These are phyloP conservation scores for Anolis carolinensis DNA, from an alignment of 2,113 vertebrate species.

Conservation along the genomic window DNA sequence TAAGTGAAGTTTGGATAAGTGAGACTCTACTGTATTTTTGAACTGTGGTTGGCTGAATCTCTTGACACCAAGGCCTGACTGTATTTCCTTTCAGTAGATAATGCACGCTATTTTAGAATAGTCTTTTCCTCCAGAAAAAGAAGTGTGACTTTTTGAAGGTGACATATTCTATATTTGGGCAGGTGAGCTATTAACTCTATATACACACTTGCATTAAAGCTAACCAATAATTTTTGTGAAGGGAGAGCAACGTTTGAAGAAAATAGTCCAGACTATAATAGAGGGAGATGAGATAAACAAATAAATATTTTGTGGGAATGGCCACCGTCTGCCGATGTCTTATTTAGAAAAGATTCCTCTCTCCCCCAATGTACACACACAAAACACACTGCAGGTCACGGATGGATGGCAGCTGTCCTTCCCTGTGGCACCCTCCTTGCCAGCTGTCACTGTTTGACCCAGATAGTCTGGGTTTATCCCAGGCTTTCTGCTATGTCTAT, in stretches of 20 bases:
- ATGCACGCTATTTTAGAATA: neutral
- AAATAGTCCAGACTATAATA: neutral
- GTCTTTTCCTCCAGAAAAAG: neutral
- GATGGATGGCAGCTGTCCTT: slow-evolving; percentile 17
- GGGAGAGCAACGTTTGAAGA: neutral
- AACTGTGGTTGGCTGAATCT: no score
- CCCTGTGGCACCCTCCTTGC: neutral
- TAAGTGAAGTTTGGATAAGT: no score
- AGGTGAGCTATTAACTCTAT: neutral
- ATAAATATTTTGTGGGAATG: neutral
- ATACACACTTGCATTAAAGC: neutral
- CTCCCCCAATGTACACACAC: neutral
- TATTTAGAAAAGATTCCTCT: neutral
- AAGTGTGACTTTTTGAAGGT: neutral
- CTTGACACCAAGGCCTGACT: no score
- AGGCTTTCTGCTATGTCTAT: neutral
- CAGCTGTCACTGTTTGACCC: slow-evolving; percentile 16
- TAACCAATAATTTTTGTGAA: neutral
- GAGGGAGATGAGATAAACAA: neutral
- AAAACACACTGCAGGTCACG: slow-evolving; percentile 3
- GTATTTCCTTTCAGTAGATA: neutral
- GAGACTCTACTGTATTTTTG: no score
- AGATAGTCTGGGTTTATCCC: slow-evolving; percentile 23
- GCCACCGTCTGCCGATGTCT: neutral
- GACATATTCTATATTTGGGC: neutral